Base-by-base conservation (phyloP, 2,888 invertebrate genomes). In the Aleiodes leptofemur region DNA sequence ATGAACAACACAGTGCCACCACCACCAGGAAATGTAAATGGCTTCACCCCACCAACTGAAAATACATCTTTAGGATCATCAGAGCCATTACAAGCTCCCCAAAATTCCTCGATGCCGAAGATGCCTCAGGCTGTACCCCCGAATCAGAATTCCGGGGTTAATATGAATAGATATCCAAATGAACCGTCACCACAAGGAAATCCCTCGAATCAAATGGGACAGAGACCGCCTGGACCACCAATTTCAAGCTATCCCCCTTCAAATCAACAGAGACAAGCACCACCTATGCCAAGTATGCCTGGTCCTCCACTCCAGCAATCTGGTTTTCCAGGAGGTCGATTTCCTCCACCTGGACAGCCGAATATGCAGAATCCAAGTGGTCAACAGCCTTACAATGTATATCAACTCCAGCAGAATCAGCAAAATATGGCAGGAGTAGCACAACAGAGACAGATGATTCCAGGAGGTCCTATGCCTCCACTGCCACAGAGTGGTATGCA, bases 1-100 rank as follows among this genome's bases (percentile, higher is more conserved):
- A 84, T 83, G 71, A 81, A 79, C 69, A 83, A 82, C 75, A 80
- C 82, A 14, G 71, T 75, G 64, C 64, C 81, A 48, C 77, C 81
- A 71, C 77, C 81, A 70, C 57, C 81, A 53, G 78, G 83, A 6
- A 81, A 83, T 74, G 70, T 85, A n/a, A 87, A 86, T 79, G 87
- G 86, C 69, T 83, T 84, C 57, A 84, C 81, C 48, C 82, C 81
- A 50, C 82, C 82, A 38, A 66, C 81, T 34, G 85, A 85, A 79
- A 78, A 80, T 57, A 76, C 78, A 11, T 74, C 82, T 66, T 77
- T 79, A 66, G 82, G 80, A 74, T 69, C 69, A 7, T 6, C 69
- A 50, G 69, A 74, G 23, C 55, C 73, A 5, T 48, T 38, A 31
- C 38, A 29, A 0, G 6, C 50, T 4, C 68, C 73, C n/a, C 48